These are phyloP conservation scores for Diachasmimorpha longicaudata DNA, from an alignment of 1,140 invertebrate species.

Conservation along the genomic window DNA sequence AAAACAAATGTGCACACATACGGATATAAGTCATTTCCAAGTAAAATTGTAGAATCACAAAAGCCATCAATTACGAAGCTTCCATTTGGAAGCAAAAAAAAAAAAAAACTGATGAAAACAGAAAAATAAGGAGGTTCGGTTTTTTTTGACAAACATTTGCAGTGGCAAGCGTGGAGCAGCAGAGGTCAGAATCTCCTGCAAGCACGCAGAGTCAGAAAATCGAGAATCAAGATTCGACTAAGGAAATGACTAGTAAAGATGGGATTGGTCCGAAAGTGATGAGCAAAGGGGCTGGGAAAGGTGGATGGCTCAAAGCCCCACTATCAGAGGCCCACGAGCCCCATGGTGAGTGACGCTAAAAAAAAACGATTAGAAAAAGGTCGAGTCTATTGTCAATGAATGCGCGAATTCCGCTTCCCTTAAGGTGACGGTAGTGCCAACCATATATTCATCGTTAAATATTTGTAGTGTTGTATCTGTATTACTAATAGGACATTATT, in stretches of 20 bases:
- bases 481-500: too few species aligned
- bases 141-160: conserved; percentile 54
- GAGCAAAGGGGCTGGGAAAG: conserved; percentile 64
- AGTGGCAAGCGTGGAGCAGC: conserved; percentile 62
- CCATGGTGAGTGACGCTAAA: conserved; percentile 66
- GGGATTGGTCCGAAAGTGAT: conserved; percentile 59
- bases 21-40: too few species aligned
- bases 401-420: conserved; percentile 20
- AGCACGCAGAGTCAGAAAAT: conserved; percentile 58
- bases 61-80: too few species aligned
- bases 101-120: not conserved
- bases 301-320: conserved; percentile 61
- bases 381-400: conserved; percentile 45
- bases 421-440: not conserved
- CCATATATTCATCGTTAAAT: not conserved
- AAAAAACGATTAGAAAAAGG: conserved; percentile 41
- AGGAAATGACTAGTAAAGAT: conserved; percentile 63
- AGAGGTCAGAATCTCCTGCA: conserved; percentile 61
- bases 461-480: too few species aligned
- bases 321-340: conserved; percentile 64
- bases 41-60: too few species aligned
- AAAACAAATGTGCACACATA: too few species aligned
- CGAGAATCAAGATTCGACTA: conserved; percentile 58
- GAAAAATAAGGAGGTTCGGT: conserved; percentile 18
- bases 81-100: conserved; percentile 11